Base-by-base conservation (phyloP, 2,888 invertebrate genomes). In the Agonopterix subpropinquella region DNA sequence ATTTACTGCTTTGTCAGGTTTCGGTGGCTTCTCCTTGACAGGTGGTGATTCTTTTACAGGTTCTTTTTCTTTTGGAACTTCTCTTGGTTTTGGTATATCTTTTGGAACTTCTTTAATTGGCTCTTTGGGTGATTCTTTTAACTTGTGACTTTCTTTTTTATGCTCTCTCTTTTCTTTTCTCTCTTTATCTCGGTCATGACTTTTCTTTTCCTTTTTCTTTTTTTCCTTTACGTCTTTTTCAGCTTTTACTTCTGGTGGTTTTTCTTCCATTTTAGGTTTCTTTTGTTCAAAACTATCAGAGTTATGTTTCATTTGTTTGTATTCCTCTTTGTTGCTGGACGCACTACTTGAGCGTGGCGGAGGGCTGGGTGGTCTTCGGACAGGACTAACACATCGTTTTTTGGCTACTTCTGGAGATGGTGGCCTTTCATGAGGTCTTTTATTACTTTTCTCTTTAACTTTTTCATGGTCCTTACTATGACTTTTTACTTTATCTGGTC, bases 151-250 rank as follows among this genome's bases (percentile, higher is more conserved):
- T 57, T 91, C 90, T 71, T 91, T 90, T 65, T 90, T 90, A 54
- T 90, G 90, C 55, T 91, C 90, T 58, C 88, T 89, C 58, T 87
- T 88, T 53, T 83, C 84, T 53, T 89, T 86, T 44, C 91, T 89
- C 47, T 92, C 93, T 69, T 91, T 91, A 49, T 91, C 91, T 61
- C 89, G 83, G 44, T 91, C 91, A 66, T 92, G 91, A 47, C 91
- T 91, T 65, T 92, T 90, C 62, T 91, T 91, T 54, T 91, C 92
- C 62, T 91, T 91, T 61, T 90, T 91, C 58, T 90, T 90, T 54
- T 88, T 87, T 56, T 91, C 91, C 61, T 87, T 85, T 2, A 67
- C 55, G 61, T 91, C 89, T 57, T 90, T 91, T 41, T 87, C 85
- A 39, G 67, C 53, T 70, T 91, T 90, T 44, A 89, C 77, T 54